phyloP scores from a whole-genome alignment of 1,140 invertebrate genomes.

The Cherax quadricarinatus region DNA sequence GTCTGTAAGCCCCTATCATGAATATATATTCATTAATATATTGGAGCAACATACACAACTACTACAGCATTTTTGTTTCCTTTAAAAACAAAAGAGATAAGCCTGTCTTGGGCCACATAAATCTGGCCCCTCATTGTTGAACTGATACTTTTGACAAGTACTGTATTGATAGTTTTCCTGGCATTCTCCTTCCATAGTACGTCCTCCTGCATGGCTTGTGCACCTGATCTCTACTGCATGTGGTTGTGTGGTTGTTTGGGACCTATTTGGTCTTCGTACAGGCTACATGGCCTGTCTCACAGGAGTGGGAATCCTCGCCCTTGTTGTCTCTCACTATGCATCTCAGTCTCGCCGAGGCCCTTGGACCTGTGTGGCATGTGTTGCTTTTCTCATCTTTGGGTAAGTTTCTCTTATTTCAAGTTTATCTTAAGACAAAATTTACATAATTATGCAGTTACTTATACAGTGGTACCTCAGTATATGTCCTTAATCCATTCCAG shows the following conservation, averaged over 20 bases:
- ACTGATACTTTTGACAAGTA: not conserved
- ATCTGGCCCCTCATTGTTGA: not conserved
- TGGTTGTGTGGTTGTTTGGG: constrained; percentile 65
- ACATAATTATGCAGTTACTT: not conserved
- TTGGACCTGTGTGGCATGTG: constrained; percentile 60
- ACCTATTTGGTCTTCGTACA: constrained; percentile 53
- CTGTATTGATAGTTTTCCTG: not conserved
- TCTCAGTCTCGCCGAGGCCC: constrained; percentile 21
- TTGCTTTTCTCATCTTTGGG: constrained; percentile 59
- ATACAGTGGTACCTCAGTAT: too few relatives aligned
- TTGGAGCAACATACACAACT: too few relatives aligned
- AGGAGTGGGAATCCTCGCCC: constrained; percentile 19
- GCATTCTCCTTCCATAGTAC: constrained; percentile 42
- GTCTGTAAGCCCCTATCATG: too few relatives aligned
- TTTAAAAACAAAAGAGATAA: too few relatives aligned
- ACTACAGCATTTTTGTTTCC: too few relatives aligned
- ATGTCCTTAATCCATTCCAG: too few relatives aligned
- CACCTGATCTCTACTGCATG: constrained; percentile 56
- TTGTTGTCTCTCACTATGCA: constrained; percentile 12
- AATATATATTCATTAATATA: too few relatives aligned
- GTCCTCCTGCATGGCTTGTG: constrained; percentile 57
- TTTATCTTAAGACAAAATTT: not conserved
- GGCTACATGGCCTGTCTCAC: constrained; percentile 56
- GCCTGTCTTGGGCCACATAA: too few relatives aligned
- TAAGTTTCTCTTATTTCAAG: constrained; percentile 17